phyloP scores from a whole-genome alignment of 2,797 vertebrate genomes.

The Hoplostethus atlanticus region DNA sequence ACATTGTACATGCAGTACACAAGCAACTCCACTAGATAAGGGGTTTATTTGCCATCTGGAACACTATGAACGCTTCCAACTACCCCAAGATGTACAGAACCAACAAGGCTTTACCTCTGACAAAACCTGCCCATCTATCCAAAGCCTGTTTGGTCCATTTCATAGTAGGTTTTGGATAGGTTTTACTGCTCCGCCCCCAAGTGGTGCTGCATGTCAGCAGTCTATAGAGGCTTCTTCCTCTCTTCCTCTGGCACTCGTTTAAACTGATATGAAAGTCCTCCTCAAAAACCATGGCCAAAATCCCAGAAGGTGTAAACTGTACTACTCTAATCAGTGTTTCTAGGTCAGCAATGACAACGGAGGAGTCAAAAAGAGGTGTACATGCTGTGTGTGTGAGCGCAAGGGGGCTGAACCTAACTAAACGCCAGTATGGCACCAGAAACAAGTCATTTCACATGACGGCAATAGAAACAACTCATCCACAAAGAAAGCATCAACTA shows the following conservation, averaged over 20 bases:
- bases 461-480: constrained; percentile 48
- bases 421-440: constrained; percentile 75
- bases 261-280: not conserved
- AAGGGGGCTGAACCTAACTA: constrained; percentile 27
- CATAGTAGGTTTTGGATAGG: constrained; percentile 52
- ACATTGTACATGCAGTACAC: constrained; percentile 41
- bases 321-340: constrained; percentile 54
- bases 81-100: constrained; percentile 24
- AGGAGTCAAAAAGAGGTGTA: constrained; percentile 50
- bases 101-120: constrained; percentile 12
- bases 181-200: constrained; percentile 13
- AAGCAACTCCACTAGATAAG: constrained; percentile 34
- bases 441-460: constrained; percentile 51
- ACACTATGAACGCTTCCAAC: constrained; percentile 27
- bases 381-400: constrained; percentile 30
- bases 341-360: constrained; percentile 47
- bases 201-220: constrained; percentile 1
- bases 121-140: constrained; percentile 28
- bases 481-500: constrained; percentile 72
- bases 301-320: constrained; percentile 33
- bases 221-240: constrained; percentile 11
- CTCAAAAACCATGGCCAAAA: constrained; percentile 40
- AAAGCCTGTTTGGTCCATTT: constrained; percentile 77
- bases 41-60: constrained; percentile 23
- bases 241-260: constrained; percentile 18